These are phyloP conservation scores for Oreortyx pictus DNA, from an alignment of 2,797 vertebrate species.

Conservation along the genomic window DNA sequence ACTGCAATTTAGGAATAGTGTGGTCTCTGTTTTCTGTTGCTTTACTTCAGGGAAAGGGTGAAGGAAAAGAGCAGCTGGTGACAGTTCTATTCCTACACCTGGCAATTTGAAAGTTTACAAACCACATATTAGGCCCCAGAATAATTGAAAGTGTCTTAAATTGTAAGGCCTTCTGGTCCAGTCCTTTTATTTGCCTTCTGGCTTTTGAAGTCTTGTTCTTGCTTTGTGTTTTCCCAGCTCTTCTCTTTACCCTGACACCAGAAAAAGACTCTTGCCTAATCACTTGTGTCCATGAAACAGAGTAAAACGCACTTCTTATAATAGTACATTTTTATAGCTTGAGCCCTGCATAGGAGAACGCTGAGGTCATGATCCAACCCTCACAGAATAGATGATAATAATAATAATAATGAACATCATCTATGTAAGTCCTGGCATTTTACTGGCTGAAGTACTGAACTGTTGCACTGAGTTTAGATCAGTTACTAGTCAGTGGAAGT, in stretches of 20 bases:
- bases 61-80: neutral
- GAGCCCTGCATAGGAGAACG: neutral
- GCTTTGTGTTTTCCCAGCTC: neutral
- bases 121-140: neutral
- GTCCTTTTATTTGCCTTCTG: neutral
- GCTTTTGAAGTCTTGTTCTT: neutral
- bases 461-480: neutral
- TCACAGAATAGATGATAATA: neutral
- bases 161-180: neutral
- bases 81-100: neutral
- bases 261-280: neutral
- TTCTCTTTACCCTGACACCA: neutral
- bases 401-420: neutral
- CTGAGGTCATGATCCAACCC: neutral
- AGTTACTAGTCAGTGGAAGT: neutral
- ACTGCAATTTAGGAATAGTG: neutral
- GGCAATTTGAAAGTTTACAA: neutral
- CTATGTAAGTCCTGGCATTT: neutral
- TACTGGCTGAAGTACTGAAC: neutral
- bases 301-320: conserved; percentile 38
- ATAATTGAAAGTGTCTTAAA: neutral
- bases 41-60: neutral
- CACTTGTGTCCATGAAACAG: conserved; percentile 13
- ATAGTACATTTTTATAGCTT: conserved; percentile 12
- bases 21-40: neutral